Percentiles rank a stretch among this genome's conserved stretches.
Evolutionary conservation across 2,113 vertebrate species (phyloP).

Genomic region (Pipra filicauda): DNA sequence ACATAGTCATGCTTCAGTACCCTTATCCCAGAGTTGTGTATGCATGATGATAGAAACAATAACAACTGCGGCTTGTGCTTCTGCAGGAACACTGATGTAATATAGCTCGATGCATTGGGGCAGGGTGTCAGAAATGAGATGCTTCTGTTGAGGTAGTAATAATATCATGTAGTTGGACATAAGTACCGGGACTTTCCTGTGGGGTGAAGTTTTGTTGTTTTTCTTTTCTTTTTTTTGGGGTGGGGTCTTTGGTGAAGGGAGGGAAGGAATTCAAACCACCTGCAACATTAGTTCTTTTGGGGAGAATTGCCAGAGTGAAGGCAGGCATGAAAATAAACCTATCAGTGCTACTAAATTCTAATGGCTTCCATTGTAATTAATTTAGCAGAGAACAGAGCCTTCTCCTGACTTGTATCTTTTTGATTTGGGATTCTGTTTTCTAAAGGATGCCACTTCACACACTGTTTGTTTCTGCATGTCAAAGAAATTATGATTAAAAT

Average conservation of each 20-base stretch:
- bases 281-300: constrained; percentile 38
- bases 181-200: not conserved
- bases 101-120: not conserved
- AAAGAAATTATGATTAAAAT: constrained; percentile 58
- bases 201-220: not conserved
- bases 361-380: constrained; percentile 63
- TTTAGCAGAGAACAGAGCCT: constrained; percentile 58
- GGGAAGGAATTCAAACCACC: not conserved
- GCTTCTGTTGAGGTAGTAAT: not conserved
- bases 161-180: not conserved
- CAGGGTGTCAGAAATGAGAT: not conserved
- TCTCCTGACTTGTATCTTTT: constrained; percentile 12
- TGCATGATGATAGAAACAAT: fast-evolving
- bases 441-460: constrained; percentile 28
- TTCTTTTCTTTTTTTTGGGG: too few species aligned
- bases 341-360: constrained; percentile 56
- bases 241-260: not conserved
- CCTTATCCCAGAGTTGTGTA: not conserved
- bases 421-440: constrained; percentile 49
- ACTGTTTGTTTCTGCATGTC: constrained; percentile 62
- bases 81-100: not conserved
- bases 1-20: fast-evolving
- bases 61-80: not conserved
- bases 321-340: constrained; percentile 61
- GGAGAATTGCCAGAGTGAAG: constrained; percentile 34